Conservation (phyloP, 2,797 vertebrate genomes). For the Crocidura indochinensis region DNA sequence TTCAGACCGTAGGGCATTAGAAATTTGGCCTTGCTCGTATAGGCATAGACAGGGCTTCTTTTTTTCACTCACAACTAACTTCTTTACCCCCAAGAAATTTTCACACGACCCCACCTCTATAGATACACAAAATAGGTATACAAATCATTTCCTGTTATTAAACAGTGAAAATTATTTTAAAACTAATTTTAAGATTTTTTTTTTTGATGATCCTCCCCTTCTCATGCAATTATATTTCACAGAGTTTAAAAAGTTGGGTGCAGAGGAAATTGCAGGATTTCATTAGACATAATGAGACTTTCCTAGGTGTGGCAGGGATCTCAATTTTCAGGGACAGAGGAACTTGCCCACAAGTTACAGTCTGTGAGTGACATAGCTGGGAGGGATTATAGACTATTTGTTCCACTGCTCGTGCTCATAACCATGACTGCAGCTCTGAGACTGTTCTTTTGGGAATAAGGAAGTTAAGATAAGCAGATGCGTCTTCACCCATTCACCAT, state of each 20-base stretch:
- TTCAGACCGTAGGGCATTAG: neutral
- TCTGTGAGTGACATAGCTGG: neutral
- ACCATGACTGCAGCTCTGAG: accelerated
- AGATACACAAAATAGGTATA: too few species aligned
- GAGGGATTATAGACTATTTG: too few species aligned
- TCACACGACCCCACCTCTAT: too few species aligned
- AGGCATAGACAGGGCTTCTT: too few species aligned
- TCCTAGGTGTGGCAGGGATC: neutral
- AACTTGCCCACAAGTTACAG: neutral
- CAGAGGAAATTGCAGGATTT: neutral
- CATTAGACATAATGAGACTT: neutral
- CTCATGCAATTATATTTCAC: too few species aligned
- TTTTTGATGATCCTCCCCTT: too few species aligned
- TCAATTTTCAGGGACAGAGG: neutral
- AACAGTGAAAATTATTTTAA: too few species aligned
- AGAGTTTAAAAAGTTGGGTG: neutral
- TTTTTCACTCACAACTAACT: too few species aligned
- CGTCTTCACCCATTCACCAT: neutral
- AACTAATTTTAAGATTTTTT: too few species aligned
- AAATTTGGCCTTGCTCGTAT: neutral
- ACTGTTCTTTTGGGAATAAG: neutral
- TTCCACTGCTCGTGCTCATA: neutral
- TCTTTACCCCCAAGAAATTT: too few species aligned
- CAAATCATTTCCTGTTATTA: too few species aligned
- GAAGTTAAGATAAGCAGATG: neutral